Base-by-base conservation (phyloP, 2,888 invertebrate genomes). In the Caenorhabditis sp. region DNA sequence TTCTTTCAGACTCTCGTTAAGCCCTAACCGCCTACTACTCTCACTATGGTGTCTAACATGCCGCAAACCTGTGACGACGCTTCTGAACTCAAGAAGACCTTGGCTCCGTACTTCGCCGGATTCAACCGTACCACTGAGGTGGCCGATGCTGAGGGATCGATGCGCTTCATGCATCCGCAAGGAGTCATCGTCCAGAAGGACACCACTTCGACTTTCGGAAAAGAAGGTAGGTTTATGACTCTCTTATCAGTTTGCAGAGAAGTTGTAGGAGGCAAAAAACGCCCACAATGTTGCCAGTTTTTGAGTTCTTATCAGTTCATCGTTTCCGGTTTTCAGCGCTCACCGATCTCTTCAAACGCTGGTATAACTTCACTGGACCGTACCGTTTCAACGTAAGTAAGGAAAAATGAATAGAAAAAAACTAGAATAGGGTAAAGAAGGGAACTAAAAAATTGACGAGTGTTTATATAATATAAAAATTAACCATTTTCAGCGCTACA, bases 141-240 rank as follows among this genome's bases (percentile, higher is more conserved):
- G 24, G 81, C 81, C n/a, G 74, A 75, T 64, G 81, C 81, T 6
- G 81, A 75, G 63, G 82, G 76, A 64, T 76, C 76, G 12, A 82
- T 82, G 82, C 49, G 59, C 38, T 76, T 82, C 35, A 82, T 82
- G 82, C 82, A 82, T 72, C 82, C 82, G n/a, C 82, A 82, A 51
- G 82, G 69, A 26, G 82, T 82, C 6, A 82, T 82, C n/a, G 82
- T 82, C 44, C 76, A 82, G 24, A 76, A 66, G 47, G 72, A 82
- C 61, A 76, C 51, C 10, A 63, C 47, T 6, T 76, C 82, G 35
- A 82, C 76, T 58, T 82, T 82, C 24, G 82, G 82, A 54, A 76
- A 76, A 68, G 66, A 76, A 51, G 82, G 82, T 76, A 66, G 35
- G 64, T 56, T 69, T 70, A 68, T 59, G 56, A 47, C 1, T 44